Conservation (phyloP, 2,888 invertebrate species). For the Pseudeuparius sepicola region DNA sequence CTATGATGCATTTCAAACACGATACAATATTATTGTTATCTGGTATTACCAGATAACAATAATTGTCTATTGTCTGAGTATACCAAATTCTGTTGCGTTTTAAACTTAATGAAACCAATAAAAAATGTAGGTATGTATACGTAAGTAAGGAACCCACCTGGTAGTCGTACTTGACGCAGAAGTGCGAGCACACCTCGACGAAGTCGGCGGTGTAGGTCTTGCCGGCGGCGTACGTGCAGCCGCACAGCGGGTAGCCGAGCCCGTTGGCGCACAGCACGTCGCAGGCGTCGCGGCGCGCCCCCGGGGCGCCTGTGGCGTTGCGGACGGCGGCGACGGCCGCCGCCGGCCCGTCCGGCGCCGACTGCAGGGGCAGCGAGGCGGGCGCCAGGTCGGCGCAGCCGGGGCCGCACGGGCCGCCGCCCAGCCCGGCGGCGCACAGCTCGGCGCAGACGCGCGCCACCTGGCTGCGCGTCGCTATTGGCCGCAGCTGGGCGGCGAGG, state of each 20-base stretch:
- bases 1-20: too few species aligned
- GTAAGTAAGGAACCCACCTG: constrained; percentile 21
- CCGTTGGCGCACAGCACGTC: constrained; percentile 49
- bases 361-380: constrained; percentile 36
- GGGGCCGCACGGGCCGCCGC: constrained; percentile 46
- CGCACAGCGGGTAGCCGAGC: constrained; percentile 51
- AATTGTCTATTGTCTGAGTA: too few species aligned
- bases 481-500: constrained; percentile 30
- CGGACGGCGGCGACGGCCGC: neutral
- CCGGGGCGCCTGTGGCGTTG: constrained; percentile 13
- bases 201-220: constrained; percentile 35
- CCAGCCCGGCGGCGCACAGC: constrained; percentile 40
- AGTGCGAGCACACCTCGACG: constrained; percentile 43
- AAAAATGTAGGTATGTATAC: too few species aligned
- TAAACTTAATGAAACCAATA: too few species aligned
- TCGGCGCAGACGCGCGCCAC: constrained; percentile 38
- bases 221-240: constrained; percentile 32
- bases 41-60: too few species aligned
- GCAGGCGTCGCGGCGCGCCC: constrained; percentile 45
- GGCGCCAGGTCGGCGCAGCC: constrained; percentile 45
- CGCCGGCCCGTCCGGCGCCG: constrained; percentile 5
- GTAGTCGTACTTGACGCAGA: constrained; percentile 39
- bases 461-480: constrained; percentile 34
- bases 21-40: too few species aligned
- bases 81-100: too few species aligned